Evolutionary conservation across 2,113 vertebrate genomes (phyloP).

Genomic region (Verasper variegatus): DNA sequence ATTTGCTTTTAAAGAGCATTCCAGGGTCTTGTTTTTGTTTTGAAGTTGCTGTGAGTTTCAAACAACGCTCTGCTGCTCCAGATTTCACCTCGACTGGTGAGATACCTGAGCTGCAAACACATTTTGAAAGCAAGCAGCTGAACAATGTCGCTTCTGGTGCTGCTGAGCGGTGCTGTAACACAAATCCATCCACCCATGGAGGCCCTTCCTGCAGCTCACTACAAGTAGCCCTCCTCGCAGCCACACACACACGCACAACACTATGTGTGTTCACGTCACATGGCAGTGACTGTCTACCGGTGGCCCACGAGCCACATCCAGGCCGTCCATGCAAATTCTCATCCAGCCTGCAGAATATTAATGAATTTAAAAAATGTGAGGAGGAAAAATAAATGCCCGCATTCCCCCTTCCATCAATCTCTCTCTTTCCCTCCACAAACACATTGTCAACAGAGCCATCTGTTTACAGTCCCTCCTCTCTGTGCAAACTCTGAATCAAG

Average conservation of each 20-base stretch:
- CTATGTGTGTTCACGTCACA: slow-evolving; percentile 7
- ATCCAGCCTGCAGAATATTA: background rate
- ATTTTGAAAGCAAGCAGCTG: slow-evolving; percentile 58
- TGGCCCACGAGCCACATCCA: background rate
- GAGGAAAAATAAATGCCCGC: background rate
- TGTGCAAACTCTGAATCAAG: background rate
- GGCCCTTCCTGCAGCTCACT: slow-evolving; percentile 49
- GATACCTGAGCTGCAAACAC: slow-evolving; percentile 42
- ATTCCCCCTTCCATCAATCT: background rate
- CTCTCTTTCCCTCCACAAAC: background rate
- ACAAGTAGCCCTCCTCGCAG: slow-evolving; percentile 13
- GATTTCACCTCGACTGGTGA: slow-evolving; percentile 25
- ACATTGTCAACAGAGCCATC: background rate
- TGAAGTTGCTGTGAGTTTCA: slow-evolving; percentile 22
- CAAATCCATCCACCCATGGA: slow-evolving; percentile 54
- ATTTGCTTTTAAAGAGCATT: slow-evolving; percentile 35
- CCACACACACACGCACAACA: slow-evolving; percentile 1
- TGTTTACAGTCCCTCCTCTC: too few species aligned
- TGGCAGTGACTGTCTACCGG: background rate
- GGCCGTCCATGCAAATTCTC: background rate
- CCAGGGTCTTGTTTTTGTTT: slow-evolving; percentile 14
- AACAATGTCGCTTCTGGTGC: slow-evolving; percentile 30
- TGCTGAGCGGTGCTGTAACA: slow-evolving; percentile 46
- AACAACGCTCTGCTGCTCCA: slow-evolving; percentile 20
- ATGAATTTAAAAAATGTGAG: background rate